These are phyloP conservation scores for Lasioglossum marginatum DNA, from an alignment of 2,888 invertebrate species.

Conservation along the genomic window DNA sequence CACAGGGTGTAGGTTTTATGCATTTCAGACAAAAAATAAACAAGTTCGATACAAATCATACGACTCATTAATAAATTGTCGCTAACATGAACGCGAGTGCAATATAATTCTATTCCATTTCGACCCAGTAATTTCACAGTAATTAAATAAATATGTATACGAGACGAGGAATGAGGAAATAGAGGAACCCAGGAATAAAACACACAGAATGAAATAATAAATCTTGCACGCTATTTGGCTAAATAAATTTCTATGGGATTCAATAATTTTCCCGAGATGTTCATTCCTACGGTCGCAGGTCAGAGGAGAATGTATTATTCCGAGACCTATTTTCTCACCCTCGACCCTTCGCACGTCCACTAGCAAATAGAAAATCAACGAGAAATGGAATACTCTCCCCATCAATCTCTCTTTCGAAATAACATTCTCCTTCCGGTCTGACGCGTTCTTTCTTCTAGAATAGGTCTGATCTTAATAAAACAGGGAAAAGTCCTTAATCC, in stretches of 20 bases:
- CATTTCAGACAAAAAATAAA: neutral
- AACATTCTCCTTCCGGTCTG: conserved; percentile 1
- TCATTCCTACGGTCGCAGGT: neutral
- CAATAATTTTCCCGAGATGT: neutral
- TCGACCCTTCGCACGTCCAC: neutral
- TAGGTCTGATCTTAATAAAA: neutral
- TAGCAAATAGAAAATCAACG: conserved; percentile 11
- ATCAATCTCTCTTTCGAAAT: neutral
- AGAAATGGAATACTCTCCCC: neutral
- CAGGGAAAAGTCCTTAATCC: neutral
- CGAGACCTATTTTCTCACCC: neutral
- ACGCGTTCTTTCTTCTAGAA: neutral
- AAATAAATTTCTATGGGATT: neutral
- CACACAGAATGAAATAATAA: neutral
- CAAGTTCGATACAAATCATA: no score
- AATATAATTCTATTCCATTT: no score
- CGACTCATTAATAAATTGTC: no score
- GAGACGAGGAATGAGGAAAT: neutral
- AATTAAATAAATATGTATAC: no score
- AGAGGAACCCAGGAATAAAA: neutral
- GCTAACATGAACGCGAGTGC: no score
- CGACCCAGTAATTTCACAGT: no score
- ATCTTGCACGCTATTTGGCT: neutral
- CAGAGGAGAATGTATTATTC: neutral
- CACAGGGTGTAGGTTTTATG: neutral